Conservation (phyloP, 2,113 vertebrate genomes). For the Chitala chitala region DNA sequence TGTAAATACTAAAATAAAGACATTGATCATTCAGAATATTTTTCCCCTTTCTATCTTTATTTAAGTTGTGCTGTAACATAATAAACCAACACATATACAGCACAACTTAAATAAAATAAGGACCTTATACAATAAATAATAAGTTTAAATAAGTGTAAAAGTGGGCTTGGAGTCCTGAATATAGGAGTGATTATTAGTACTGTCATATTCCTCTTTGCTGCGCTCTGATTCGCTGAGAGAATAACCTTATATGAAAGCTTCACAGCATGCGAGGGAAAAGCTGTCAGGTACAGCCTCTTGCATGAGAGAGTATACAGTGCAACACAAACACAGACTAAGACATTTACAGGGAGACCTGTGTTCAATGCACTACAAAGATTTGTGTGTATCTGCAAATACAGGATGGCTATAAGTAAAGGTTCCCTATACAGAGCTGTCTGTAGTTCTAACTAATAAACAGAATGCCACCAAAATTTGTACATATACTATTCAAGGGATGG, state of each 20-base stretch:
- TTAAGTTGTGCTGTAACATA: too few relatives aligned
- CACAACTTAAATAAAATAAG: neutral
- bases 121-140: neutral
- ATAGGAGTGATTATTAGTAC: neutral
- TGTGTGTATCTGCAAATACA: too few relatives aligned
- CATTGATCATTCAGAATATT: too few relatives aligned
- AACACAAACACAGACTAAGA: neutral
- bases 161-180: neutral
- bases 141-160: neutral
- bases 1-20: too few relatives aligned
- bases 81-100: too few relatives aligned
- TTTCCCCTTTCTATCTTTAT: too few relatives aligned
- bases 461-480: too few relatives aligned
- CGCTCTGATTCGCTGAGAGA: neutral
- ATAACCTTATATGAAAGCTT: neutral
- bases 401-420: too few relatives aligned
- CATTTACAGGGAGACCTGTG: neutral
- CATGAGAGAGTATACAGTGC: neutral
- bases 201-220: conserved; percentile 13
- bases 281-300: conserved; percentile 4
- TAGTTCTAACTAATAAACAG: too few relatives aligned
- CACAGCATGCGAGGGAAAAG: neutral
- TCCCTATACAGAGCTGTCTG: too few relatives aligned
- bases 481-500: too few relatives aligned
- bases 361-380: too few relatives aligned